Evolutionary conservation across 2,888 invertebrate genomes (phyloP), one percentile per base, ranked within the genome.

Genomic region (Metacarcinus magister): DNA sequence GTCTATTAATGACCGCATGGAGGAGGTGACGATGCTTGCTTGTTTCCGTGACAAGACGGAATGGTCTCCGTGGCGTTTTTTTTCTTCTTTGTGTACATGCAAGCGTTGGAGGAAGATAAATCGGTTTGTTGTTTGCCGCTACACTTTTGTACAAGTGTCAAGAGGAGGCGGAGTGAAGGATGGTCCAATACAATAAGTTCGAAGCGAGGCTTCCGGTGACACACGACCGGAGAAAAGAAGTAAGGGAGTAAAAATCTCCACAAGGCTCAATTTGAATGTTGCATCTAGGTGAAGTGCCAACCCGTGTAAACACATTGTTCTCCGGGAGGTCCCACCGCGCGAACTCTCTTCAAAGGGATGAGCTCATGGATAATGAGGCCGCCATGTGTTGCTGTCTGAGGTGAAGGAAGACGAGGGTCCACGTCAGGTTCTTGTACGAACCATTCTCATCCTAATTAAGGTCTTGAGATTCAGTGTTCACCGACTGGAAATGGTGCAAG

Each of bases 391-490:
- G 48, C 92, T 92, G 32, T 48, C 46, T 32, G 28, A 19, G 39
- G 46, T 16, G 94, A 32, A 48, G 19, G 32, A 39, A 23, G 94
- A 19, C 19, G 94, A 46, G 94, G 48, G 19, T 48, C 89, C 46
- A 89, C 46, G 46, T 48, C 89, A 32, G 92, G 48, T 54, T 48
- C 89, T 67, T 93, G 39, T 46, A n/a, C 46, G 89, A 94, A 39
- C 82, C 54, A 94, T 94, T 94, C 46, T 54, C 46, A 82, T 87
- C 87, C 48, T 94, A 94, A 94, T 94, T 94, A 94, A 94, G 94
- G 48, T 32, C n/a, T 32, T 54, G 39, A 10, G 39, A 32, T 16
- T 87, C 87, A 13, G 39, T 4, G 87, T 87, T 39, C 39, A 16
- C 32, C 87, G 32, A 3, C 16, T 87, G 39, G 87, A 39, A 39